Evolutionary conservation across 2,113 vertebrate genomes (phyloP), one percentile per base, ranked within the genome.

Genomic region (Atlantisia rogersi): DNA sequence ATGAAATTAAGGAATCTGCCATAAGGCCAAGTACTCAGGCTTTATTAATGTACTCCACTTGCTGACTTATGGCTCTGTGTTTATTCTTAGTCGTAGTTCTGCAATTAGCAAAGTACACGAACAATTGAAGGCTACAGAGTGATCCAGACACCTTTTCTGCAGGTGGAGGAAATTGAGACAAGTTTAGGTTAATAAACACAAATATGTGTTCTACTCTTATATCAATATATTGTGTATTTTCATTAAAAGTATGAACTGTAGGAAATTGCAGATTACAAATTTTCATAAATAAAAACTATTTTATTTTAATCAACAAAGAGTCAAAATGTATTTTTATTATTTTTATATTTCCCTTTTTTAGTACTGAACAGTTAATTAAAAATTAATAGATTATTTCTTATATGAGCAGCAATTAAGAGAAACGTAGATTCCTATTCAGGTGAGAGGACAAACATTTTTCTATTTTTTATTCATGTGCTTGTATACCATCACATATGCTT

Each of bases 31-130:
- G 60, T 92, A 64, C 58, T 97, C 90, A 71, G 82, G 81, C 58
- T 70, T 97, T 97, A 96, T 97, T 97, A 97, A 97, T 97, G 84
- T 96, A 91, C 94, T 97, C 70, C 48, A 91, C 83, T 97, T 97
- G 81, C 88, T 97, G 93, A 94, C 79, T 97, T 97, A 95, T 78
- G 95, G 78, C 64, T 92, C 78, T 94, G 79, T 90, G 62, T 93
- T 96, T 97, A 91, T 96, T 97, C 97, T 95, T 93, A 94, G 91
- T 91, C 83, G 12, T 80, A 87, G 89, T 95, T 97, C 90, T 94
- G 90, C 95, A 97, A 93, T 97, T 97, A 97, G 94, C 75, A 87
- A 96, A 83, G 59, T 91, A 74, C 63, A 95, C 95, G 95, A 97
- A 86, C 76, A 96, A 50, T 37, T 84, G 86, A 97, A 98, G 82